phyloP scores from a whole-genome alignment of 1,140 invertebrate species.

The Neoseiulus cucumeris region DNA sequence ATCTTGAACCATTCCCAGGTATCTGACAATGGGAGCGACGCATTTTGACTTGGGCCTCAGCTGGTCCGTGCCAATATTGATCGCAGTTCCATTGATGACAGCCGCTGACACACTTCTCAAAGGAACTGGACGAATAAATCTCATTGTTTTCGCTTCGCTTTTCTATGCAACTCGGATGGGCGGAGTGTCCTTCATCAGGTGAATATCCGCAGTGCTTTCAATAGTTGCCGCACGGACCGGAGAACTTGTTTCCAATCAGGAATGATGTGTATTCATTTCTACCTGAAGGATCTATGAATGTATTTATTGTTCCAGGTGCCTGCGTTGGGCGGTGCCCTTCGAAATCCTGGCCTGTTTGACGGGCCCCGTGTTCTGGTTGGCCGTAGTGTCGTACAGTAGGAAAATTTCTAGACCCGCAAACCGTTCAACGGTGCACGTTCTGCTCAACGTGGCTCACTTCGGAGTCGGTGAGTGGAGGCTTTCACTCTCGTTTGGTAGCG shows the following conservation, averaged over 20 bases:
- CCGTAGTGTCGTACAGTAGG: neutral
- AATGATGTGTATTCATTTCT: too few relatives aligned
- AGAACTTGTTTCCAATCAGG: too few relatives aligned
- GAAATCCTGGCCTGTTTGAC: neutral
- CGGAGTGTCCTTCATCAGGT: neutral
- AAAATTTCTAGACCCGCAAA: neutral
- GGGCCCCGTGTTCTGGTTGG: neutral
- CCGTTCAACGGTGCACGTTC: neutral
- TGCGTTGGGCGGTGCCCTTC: constrained; percentile 3
- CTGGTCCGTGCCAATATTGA: neutral
- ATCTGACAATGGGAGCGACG: neutral
- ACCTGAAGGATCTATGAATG: too few relatives aligned
- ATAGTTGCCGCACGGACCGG: too few relatives aligned
- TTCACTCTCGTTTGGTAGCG: neutral
- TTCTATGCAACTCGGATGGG: constrained; percentile 3
- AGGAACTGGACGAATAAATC: neutral
- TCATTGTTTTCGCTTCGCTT: neutral
- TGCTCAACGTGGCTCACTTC: neutral
- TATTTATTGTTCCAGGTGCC: constrained; percentile 7
- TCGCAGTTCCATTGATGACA: neutral
- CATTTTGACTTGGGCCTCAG: neutral
- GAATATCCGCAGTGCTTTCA: too few relatives aligned
- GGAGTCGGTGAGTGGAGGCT: neutral
- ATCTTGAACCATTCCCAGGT: neutral
- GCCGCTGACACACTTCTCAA: neutral